Percentiles rank a stretch among this genome's conserved stretches.
phyloP scores from a whole-genome alignment of 2,113 vertebrate genomes.

The Cyanoramphus novaezelandiae region DNA sequence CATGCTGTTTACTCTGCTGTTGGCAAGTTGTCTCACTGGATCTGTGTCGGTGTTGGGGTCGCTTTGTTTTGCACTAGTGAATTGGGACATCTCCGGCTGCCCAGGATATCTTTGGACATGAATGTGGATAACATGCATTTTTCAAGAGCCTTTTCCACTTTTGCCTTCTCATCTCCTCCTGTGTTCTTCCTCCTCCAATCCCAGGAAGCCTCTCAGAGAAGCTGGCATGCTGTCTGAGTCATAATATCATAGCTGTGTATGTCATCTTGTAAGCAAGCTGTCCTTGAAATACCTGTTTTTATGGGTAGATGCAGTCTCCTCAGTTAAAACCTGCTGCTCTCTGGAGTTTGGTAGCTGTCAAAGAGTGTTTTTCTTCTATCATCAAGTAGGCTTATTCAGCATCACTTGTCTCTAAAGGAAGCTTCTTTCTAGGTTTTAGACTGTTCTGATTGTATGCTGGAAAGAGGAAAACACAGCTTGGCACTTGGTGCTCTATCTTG shows the following conservation, averaged over 20 bases:
- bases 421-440: neutral
- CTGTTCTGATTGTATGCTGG: neutral
- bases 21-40: neutral
- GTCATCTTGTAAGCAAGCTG: conserved; percentile 35
- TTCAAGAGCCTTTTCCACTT: neutral
- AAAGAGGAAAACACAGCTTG: neutral
- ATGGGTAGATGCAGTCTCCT: conserved; percentile 15
- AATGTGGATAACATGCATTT: neutral
- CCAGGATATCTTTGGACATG: neutral
- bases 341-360: conserved; percentile 30
- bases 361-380: neutral
- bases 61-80: neutral
- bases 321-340: conserved; percentile 34
- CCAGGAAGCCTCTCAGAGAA: neutral
- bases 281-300: conserved; percentile 59
- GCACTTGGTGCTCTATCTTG: neutral
- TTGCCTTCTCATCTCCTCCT: neutral
- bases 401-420: neutral
- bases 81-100: neutral
- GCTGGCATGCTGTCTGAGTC: neutral
- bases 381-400: conserved; percentile 17
- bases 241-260: neutral
- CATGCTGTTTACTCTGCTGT: neutral
- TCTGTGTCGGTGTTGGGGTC: neutral
- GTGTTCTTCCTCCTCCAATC: neutral